phyloP scores from a whole-genome alignment of 1,140 invertebrate genomes.

The Teleopsis dalmanni region DNA sequence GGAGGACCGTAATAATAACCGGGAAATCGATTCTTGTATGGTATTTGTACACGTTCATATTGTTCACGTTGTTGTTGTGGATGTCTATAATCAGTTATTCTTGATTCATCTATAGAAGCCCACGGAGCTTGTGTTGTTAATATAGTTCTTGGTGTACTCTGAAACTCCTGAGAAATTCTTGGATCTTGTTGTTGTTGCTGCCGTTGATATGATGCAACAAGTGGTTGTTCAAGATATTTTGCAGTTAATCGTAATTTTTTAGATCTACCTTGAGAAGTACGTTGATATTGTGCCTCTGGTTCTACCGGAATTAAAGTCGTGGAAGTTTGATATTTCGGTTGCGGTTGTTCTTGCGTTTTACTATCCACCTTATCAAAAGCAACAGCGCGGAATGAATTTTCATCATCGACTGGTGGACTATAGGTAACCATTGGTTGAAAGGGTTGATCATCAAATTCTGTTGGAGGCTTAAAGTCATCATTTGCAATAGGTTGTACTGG shows the following conservation, averaged over 20 bases:
- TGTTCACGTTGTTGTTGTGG: conserved; percentile 3
- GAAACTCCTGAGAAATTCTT: no score
- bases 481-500: conserved; percentile 40
- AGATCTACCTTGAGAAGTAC: not conserved
- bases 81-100: not conserved
- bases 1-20: conserved; percentile 15
- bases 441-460: conserved; percentile 50
- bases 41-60: not conserved
- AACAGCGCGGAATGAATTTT: conserved; percentile 49
- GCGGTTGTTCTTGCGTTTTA: conserved; percentile 15
- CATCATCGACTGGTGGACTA: conserved; percentile 51
- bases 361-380: conserved; percentile 23
- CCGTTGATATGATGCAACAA: not conserved
- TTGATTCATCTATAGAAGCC: conserved; percentile 12
- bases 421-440: conserved; percentile 56
- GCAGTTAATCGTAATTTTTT: conserved; percentile 11
- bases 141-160: conserved; percentile 13
- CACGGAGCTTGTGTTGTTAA: conserved; percentile 17
- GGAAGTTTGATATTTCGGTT: conserved; percentile 19
- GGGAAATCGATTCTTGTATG: conserved; percentile 5
- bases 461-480: conserved; percentile 45
- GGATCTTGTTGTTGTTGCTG: conserved; percentile 20
- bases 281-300: not conserved
- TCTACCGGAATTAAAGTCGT: conserved; percentile 9
- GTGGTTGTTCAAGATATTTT: conserved; percentile 10